Evolutionary conservation across 2,888 invertebrate species (phyloP), one percentile per base, ranked within the genome.

Genomic region (Tetranychus truncatus): DNA sequence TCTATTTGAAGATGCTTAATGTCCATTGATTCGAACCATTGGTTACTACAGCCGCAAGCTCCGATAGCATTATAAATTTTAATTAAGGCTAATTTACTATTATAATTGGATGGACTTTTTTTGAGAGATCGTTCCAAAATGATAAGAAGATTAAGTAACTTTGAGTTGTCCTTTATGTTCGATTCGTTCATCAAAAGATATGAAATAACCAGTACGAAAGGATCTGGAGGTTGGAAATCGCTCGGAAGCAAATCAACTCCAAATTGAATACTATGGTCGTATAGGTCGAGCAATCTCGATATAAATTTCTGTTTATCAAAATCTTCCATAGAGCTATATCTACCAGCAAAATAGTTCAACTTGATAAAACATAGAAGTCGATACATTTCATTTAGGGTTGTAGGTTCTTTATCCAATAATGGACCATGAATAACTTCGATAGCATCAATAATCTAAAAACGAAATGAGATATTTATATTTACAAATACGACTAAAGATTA

Each of bases 1-100:
- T 95, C 92, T 81, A 94, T 85, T 84, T 95, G 95, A 79, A 95
- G 88, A 83, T 95, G 93, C 83, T 96, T 96, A 76, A 92, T 87
- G 81, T 95, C 95, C 81, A 96, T 84, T 75, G 87, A 87, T 79
- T 88, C 88, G 83, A 90, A 91, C 80, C 89, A 85, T 74, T 86
- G 85, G 80, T 89, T 88, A 46, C 91, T 91, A 1, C 89, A 89
- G 73, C 87, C 83, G 44, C 88, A 87, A 79, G 89, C 90, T 77
- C 92, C 92, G 78, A 90, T 81, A 69, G 86, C 80, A 82, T 91
- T 90, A 82, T 94, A 95, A 24, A 91, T 86, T 80, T 89, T 88
- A 75, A 94, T 85, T 8, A 92, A 87, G 71, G 95, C 84, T 79
- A 95, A 84, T 83, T 95, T 95, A 18, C 90, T 87, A 81, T 94